A percentile compares a stretch with the other conserved stretches of the same genome.
These are phyloP conservation scores for Galaxias olidus DNA, from an alignment of 2,797 vertebrate species.

Conservation along the genomic window DNA sequence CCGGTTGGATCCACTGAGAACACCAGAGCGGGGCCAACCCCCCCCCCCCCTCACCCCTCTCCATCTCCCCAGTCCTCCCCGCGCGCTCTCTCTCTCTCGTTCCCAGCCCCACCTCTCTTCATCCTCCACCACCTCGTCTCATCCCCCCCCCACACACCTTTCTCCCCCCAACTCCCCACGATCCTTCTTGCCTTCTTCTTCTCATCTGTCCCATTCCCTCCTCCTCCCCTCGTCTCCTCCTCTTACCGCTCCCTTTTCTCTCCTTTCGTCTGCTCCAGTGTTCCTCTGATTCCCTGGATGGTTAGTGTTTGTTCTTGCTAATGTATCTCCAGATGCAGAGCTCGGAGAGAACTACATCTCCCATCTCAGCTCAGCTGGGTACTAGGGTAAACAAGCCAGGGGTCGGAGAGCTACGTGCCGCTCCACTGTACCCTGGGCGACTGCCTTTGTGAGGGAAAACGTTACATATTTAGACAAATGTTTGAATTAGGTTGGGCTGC, in stretches of 20 bases:
- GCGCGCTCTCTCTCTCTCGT: slow-evolving; percentile 37
- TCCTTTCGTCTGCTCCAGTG: slow-evolving; percentile 35
- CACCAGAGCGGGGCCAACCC: slow-evolving; percentile 42
- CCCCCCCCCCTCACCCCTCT: slow-evolving; percentile 13
- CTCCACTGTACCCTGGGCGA: slow-evolving; percentile 59
- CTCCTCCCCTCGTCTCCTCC: slow-evolving; percentile 15
- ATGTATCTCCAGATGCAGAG: slow-evolving; percentile 50
- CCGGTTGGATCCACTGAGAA: slow-evolving; percentile 71
- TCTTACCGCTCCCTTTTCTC: slow-evolving; percentile 20
- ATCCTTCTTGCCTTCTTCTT: slow-evolving; percentile 39
- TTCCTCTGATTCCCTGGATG: slow-evolving; percentile 21
- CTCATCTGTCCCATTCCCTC: slow-evolving; percentile 31
- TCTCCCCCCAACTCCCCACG: not conserved
- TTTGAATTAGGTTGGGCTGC: slow-evolving; percentile 51
- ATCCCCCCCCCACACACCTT: slow-evolving; percentile 42
- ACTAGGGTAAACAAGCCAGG: slow-evolving; percentile 49
- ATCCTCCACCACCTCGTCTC: slow-evolving; percentile 33
- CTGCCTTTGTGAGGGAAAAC: slow-evolving; percentile 64
- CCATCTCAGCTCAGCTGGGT: slow-evolving; percentile 23
- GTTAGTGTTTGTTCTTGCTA: slow-evolving; percentile 57
- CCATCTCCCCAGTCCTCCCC: slow-evolving; percentile 36
- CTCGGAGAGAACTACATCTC: slow-evolving; percentile 34
- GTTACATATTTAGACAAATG: slow-evolving; percentile 57
- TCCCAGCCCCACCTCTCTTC: slow-evolving; percentile 25
- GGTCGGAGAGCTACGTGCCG: slow-evolving; percentile 41